Conservation (phyloP, 2,888 invertebrate genomes). For the Nephrotoma guestfalica region DNA sequence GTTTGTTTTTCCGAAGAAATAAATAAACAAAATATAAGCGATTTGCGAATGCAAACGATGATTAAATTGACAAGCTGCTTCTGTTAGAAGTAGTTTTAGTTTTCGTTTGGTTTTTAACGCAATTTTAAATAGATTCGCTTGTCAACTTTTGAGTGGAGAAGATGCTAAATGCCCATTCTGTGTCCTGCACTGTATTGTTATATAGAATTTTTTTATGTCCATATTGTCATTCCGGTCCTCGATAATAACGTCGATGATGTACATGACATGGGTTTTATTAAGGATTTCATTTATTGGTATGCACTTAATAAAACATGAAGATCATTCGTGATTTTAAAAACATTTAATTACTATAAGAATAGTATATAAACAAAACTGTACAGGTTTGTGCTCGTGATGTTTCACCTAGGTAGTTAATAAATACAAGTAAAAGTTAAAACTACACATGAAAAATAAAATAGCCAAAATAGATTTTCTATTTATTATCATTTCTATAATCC, state of each 20-base stretch:
- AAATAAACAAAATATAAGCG: background rate
- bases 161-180: background rate
- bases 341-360: no score
- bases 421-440: no score
- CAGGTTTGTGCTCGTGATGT: no score
- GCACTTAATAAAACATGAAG: no score
- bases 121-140: background rate
- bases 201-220: background rate
- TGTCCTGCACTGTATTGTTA: background rate
- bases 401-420: no score
- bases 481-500: no score
- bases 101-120: background rate
- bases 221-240: background rate
- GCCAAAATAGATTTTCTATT: no score
- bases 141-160: background rate
- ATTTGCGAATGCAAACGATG: background rate
- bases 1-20: background rate
- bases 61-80: background rate
- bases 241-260: background rate
- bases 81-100: background rate
- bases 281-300: background rate
- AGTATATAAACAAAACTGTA: no score
- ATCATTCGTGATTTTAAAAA: no score
- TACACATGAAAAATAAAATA: no score
- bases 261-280: background rate